phyloP scores from a whole-genome alignment of 2,113 vertebrate genomes.

The Casuarius casuarius region DNA sequence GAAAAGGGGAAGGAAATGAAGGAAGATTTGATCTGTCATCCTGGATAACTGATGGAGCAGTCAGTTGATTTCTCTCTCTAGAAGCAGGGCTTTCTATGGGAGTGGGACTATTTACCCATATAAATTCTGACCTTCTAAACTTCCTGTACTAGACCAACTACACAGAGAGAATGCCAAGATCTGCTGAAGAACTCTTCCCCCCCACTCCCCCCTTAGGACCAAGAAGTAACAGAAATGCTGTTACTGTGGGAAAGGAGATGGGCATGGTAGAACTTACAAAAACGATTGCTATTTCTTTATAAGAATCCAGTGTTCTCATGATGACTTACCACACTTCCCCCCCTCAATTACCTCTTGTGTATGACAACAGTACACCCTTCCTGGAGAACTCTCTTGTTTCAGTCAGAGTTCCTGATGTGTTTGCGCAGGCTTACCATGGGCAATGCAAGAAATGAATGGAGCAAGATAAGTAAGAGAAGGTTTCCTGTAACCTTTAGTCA shows the following conservation, averaged over 20 bases:
- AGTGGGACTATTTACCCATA: neutral
- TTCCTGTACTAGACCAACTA: neutral
- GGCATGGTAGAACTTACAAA: neutral
- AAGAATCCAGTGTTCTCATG: neutral
- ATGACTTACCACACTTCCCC: neutral
- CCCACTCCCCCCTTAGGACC: neutral
- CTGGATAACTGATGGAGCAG: conserved; percentile 2
- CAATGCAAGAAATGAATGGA: neutral
- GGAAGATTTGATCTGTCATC: conserved; percentile 31
- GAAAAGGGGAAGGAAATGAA: conserved; percentile 46
- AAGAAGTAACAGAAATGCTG: neutral
- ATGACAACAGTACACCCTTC: neutral
- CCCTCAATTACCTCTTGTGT: neutral
- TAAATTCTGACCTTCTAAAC: conserved; percentile 8
- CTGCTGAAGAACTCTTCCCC: too few species aligned
- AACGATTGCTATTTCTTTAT: neutral
- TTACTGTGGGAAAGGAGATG: neutral
- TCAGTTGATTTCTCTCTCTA: neutral
- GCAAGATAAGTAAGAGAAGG: neutral
- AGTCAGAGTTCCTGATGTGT: neutral
- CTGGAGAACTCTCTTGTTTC: neutral
- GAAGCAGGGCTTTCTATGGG: neutral
- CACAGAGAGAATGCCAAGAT: too few species aligned
- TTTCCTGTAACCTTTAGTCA: neutral
- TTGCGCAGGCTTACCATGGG: neutral